Evolutionary conservation across 2,888 invertebrate genomes (phyloP), one percentile per base, ranked within the genome.

Genomic region (Thelaira solivaga): DNA sequence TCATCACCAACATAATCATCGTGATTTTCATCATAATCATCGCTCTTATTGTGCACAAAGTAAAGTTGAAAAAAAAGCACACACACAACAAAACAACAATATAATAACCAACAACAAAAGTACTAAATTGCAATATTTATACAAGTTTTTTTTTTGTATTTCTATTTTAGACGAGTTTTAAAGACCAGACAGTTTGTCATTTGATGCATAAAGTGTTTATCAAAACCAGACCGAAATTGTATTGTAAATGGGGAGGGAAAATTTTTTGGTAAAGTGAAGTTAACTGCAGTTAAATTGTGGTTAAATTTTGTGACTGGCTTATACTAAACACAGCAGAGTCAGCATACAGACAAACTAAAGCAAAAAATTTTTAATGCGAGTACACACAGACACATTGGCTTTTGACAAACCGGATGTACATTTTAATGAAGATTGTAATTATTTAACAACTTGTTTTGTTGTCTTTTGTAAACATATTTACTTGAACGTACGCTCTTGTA

Each of bases 381-480:
- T 13, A 41, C 13, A 41, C 8, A 20, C 18, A 29, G 18, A 36
- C 11, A 45, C 20, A 22, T 22, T 59, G 51, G 34, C 31, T 49
- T 55, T 31, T 69, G 62, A 55, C 67, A 29, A 39, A 62, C 41
- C 62, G 64, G 75, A 76, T 69, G 61, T 62, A 69, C 75, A 69
- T 64, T 76, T 76, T 76, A 76, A 69, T 76, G 69, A 59, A 76
- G 57, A 71, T 59, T 20, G 76, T 71, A 76, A 76, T 76, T 64
- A 76, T 71, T 59, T 57, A 8, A 36, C 49, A 16, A 51, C 43
- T 64, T 64, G 51, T 64, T 67, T 43, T 67, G 45, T 59, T 65
- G 26, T 34, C 18, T 69, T 43, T 36, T 39, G 47, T 55, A 16
- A 31, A 34, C n/a, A 43, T 13, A 45, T 45, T 13, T 65, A 6